A percentile compares a stretch with the other conserved stretches of the same genome.
Conservation (phyloP, 2,888 invertebrate genomes). For the Diaprepes abbreviatus region DNA sequence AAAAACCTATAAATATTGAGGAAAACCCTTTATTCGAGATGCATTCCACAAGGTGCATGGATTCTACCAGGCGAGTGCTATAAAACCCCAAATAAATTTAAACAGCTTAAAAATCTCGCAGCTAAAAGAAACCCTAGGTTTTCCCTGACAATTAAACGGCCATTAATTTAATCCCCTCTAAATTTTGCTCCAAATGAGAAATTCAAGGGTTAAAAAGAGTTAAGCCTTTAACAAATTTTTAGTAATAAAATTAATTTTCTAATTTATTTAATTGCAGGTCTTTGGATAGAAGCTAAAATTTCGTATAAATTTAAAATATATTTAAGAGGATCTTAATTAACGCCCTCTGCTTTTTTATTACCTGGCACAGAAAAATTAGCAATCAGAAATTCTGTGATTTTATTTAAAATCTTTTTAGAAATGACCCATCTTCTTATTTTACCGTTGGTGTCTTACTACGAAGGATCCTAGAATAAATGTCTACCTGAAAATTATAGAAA, state of each 20-base stretch:
- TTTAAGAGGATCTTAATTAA: no score
- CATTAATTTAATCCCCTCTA: constrained; percentile 43
- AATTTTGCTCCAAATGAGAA: constrained; percentile 22
- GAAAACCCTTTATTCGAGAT: not conserved
- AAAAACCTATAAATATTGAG: no score
- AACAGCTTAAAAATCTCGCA: constrained; percentile 29
- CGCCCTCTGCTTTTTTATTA: no score
- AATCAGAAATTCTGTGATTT: no score
- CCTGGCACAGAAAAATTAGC: no score
- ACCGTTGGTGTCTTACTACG: no score
- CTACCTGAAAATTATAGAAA: no score
- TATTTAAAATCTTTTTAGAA: no score
- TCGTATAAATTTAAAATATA: no score
- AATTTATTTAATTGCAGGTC: constrained; percentile 1
- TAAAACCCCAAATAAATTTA: constrained; percentile 38
- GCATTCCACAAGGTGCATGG: constrained; percentile 9
- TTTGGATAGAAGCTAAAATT: no score
- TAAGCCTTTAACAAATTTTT: constrained; percentile 39
- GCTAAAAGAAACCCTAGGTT: constrained; percentile 40
- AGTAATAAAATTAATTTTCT: constrained; percentile 20
- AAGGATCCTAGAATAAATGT: no score
- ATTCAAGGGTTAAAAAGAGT: constrained; percentile 41
- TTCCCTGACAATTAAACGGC: constrained; percentile 43
- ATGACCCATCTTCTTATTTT: no score
- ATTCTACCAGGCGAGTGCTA: constrained; percentile 9